Conservation (phyloP, 2,888 invertebrate species). For the Nineta flava region DNA sequence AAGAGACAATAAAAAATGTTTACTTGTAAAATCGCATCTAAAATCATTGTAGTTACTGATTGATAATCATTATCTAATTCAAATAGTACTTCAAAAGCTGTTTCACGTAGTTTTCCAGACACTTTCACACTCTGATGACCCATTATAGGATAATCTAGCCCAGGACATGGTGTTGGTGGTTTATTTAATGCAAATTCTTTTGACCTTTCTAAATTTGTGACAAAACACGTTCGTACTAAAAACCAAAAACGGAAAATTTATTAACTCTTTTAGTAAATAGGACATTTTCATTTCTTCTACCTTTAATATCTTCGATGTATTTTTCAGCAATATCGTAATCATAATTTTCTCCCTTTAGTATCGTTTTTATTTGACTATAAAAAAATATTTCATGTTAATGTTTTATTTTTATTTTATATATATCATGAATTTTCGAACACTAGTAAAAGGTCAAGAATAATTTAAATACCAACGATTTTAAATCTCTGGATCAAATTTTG, state of each 20-base stretch:
- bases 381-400: constrained; percentile 8
- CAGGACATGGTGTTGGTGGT: constrained; percentile 36
- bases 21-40: constrained; percentile 62
- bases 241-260: constrained; percentile 5
- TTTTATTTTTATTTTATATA: too few relatives aligned
- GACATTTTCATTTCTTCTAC: constrained; percentile 19
- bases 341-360: constrained; percentile 30
- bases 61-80: constrained; percentile 67
- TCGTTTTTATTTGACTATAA: constrained; percentile 21
- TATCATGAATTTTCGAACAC: too few relatives aligned
- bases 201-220: constrained; percentile 57
- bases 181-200: constrained; percentile 31
- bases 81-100: constrained; percentile 72
- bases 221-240: constrained; percentile 73
- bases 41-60: constrained; percentile 67
- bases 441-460: too few relatives aligned
- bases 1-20: too few relatives aligned
- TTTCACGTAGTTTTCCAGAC: constrained; percentile 58
- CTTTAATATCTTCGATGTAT: constrained; percentile 61
- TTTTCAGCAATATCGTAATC: constrained; percentile 34
- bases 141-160: constrained; percentile 49
- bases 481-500: too few relatives aligned
- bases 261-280: not conserved
- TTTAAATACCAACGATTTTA: too few relatives aligned
- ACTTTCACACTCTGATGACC: constrained; percentile 46